These are phyloP conservation scores for Mesodorylaimus sp. DNA, from an alignment of 2,888 invertebrate species.

Conservation along the genomic window DNA sequence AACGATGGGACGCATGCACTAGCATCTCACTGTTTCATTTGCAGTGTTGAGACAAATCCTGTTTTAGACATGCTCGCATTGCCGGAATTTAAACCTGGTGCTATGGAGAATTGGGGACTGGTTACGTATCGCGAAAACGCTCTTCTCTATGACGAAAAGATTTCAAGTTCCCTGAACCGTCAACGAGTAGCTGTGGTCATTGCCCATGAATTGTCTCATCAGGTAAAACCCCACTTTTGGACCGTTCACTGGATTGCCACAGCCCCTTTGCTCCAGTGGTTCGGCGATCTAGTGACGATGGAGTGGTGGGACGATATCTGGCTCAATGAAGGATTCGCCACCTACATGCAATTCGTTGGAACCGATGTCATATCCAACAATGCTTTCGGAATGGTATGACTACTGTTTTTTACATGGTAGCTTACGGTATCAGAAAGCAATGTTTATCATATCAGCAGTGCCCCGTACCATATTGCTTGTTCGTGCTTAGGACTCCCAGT, in stretches of 20 bases:
- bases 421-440: too few relatives aligned
- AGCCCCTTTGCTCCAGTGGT: too few relatives aligned
- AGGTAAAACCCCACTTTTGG: slow-evolving; percentile 36
- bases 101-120: slow-evolving; percentile 97
- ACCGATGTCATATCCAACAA: slow-evolving; percentile 19
- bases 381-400: neutral
- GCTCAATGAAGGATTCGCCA: slow-evolving; percentile 31
- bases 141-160: slow-evolving; percentile 67
- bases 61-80: slow-evolving; percentile 59
- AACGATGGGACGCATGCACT: too few relatives aligned
- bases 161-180: slow-evolving; percentile 62
- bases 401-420: too few relatives aligned
- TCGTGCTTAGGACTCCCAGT: slow-evolving; percentile 20
- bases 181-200: slow-evolving; percentile 67
- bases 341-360: slow-evolving; percentile 25
- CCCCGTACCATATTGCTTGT: too few relatives aligned
- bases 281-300: slow-evolving; percentile 29
- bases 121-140: slow-evolving; percentile 82
- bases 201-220: slow-evolving; percentile 75
- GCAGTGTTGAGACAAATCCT: neutral
- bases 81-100: slow-evolving; percentile 65
- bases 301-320: slow-evolving; percentile 30
- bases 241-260: too few relatives aligned
- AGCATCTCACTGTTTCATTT: too few relatives aligned
- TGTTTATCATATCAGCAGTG: too few relatives aligned